Percentiles rank a stretch among this genome's conserved stretches.
Evolutionary conservation across 2,888 invertebrate genomes (phyloP).

Genomic region (Nineta flava): DNA sequence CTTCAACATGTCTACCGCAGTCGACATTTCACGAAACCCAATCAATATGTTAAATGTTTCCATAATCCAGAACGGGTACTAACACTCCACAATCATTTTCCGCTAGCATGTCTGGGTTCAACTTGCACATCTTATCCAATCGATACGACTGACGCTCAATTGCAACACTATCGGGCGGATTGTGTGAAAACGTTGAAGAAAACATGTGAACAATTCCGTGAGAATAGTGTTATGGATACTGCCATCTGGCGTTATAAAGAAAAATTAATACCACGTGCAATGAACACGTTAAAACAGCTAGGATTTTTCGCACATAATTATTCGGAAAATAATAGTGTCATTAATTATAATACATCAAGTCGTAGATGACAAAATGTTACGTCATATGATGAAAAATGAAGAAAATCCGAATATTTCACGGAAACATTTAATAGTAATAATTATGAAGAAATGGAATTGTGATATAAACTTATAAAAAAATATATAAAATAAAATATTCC

Average conservation of each 20-base stretch:
- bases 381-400: neutral
- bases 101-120: slow-evolving; percentile 67
- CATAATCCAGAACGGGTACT: slow-evolving; percentile 81
- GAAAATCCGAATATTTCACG: neutral
- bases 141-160: slow-evolving; percentile 65
- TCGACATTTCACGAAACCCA: slow-evolving; percentile 82
- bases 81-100: slow-evolving; percentile 85
- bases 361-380: slow-evolving; percentile 4
- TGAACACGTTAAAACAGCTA: slow-evolving; percentile 50
- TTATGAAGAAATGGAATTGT: slow-evolving; percentile 1
- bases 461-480: neutral
- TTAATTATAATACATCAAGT: slow-evolving; percentile 1
- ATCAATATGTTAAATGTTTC: slow-evolving; percentile 87
- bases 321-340: slow-evolving; percentile 12
- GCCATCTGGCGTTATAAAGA: slow-evolving; percentile 81
- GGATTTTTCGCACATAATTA: slow-evolving; percentile 44
- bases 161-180: slow-evolving; percentile 88
- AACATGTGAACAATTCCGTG: slow-evolving; percentile 65
- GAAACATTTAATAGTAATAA: neutral
- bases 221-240: slow-evolving; percentile 67
- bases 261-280: slow-evolving; percentile 51
- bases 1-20: slow-evolving; percentile 81
- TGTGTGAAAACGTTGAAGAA: slow-evolving; percentile 79
- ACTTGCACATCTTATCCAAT: slow-evolving; percentile 71
- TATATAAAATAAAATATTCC: too few species aligned